Evolutionary conservation across 2,797 vertebrate genomes (phyloP).

Genomic region (Falco concolor): DNA sequence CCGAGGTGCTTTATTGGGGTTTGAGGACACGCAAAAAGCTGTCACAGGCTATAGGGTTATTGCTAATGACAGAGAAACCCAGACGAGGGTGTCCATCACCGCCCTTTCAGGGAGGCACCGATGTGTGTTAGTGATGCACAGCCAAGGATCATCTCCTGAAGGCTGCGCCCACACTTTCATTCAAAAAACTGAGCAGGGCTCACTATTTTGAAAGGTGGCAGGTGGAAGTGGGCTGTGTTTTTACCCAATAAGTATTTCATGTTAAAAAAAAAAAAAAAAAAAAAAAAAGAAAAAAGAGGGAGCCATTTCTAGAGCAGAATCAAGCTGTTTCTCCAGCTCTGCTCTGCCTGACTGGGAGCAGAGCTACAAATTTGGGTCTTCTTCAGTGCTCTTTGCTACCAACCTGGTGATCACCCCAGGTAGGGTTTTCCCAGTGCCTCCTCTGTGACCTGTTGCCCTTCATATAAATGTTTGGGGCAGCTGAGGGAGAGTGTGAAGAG

Average conservation of each 20-base stretch:
- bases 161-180: slow-evolving; percentile 51
- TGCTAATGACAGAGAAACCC: background rate
- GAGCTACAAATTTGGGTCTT: background rate
- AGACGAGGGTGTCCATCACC: background rate
- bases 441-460: background rate
- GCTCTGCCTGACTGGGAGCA: background rate
- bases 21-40: background rate
- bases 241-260: slow-evolving; percentile 64
- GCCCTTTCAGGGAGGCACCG: background rate
- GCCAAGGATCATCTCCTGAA: slow-evolving; percentile 10
- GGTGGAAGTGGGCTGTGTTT: slow-evolving; percentile 69
- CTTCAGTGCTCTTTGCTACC: background rate
- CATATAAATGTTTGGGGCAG: background rate
- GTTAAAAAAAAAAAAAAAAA: background rate
- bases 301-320: slow-evolving; percentile 35
- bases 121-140: background rate
- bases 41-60: background rate
- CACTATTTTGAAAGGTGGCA: slow-evolving; percentile 63
- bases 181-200: slow-evolving; percentile 66
- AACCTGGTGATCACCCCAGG: background rate
- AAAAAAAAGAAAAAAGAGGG: background rate
- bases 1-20: background rate
- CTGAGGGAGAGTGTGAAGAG: background rate
- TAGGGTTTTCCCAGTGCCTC: background rate
- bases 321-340: slow-evolving; percentile 44